A percentile compares a stretch with the other conserved stretches of the same genome.
Evolutionary conservation across 2,113 vertebrate genomes (phyloP).

Genomic region (Xenotilapia caudafasciata): DNA sequence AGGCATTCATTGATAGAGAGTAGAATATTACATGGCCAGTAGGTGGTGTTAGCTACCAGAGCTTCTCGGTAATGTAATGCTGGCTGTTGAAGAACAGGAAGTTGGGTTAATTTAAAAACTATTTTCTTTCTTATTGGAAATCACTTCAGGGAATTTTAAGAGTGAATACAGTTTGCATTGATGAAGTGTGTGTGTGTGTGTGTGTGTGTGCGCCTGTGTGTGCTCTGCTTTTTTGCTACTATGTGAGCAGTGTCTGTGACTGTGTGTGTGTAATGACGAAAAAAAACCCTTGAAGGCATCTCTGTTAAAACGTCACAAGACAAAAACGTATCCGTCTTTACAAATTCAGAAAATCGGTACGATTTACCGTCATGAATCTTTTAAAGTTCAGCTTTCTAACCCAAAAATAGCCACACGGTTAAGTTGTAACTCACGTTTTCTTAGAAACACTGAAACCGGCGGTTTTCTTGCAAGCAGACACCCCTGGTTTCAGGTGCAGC

Average conservation of each 20-base stretch:
- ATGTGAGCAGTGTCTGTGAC: neutral
- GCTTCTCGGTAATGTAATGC: neutral
- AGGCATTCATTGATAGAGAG: neutral
- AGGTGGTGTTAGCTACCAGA: neutral
- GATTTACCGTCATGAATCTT: neutral
- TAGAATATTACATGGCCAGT: conserved; percentile 9
- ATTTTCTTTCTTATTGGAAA: conserved; percentile 13
- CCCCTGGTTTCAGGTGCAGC: neutral
- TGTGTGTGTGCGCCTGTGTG: neutral
- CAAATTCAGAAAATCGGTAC: neutral
- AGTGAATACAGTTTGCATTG: conserved; percentile 27
- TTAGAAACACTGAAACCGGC: neutral
- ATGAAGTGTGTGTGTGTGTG: neutral
- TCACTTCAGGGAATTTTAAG: conserved; percentile 59
- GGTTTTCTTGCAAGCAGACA: neutral
- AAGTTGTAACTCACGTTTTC: neutral
- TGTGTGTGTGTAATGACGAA: too few species aligned
- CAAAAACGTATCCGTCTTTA: neutral
- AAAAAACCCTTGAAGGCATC: neutral
- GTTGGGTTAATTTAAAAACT: conserved; percentile 10
- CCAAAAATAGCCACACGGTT: neutral
- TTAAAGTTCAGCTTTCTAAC: neutral
- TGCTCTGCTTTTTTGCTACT: too few species aligned
- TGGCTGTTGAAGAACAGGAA: neutral
- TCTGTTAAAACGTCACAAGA: neutral